Evolutionary conservation across 2,113 vertebrate species (phyloP).

Genomic region (Apodemus sylvaticus): DNA sequence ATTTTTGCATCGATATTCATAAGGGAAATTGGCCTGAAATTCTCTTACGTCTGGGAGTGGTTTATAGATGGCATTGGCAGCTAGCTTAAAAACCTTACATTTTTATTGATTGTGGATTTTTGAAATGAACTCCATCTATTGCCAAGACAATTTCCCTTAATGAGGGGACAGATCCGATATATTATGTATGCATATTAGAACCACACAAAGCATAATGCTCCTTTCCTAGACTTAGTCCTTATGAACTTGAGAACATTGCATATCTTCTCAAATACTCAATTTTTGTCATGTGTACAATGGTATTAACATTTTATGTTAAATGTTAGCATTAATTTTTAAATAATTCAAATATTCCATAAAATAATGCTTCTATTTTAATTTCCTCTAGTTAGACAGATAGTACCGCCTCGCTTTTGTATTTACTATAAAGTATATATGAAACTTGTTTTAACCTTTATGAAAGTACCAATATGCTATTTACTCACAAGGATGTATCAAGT

Average conservation of each 20-base stretch:
- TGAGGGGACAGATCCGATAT: neutral
- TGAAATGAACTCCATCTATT: neutral
- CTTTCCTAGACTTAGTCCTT: neutral
- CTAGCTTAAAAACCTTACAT: neutral
- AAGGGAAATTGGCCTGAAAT: too few species aligned
- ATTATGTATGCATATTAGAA: neutral
- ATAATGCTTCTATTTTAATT: neutral
- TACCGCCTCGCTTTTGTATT: neutral
- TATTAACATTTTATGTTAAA: neutral
- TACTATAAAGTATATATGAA: neutral
- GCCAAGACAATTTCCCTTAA: neutral
- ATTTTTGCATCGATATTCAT: too few species aligned
- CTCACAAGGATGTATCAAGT: neutral
- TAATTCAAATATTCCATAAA: neutral
- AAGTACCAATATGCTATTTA: neutral
- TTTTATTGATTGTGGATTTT: neutral
- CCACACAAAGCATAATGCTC: neutral
- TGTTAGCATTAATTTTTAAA: neutral
- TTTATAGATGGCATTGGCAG: neutral
- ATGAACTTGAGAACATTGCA: neutral
- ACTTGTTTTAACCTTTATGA: neutral
- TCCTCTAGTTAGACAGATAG: neutral
- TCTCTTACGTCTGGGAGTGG: too few species aligned
- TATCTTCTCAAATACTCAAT: neutral
- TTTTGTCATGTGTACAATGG: conserved; percentile 25